These are phyloP conservation scores for Drosophila birchii DNA, from an alignment of 2,888 invertebrate genomes.

Conservation along the genomic window DNA sequence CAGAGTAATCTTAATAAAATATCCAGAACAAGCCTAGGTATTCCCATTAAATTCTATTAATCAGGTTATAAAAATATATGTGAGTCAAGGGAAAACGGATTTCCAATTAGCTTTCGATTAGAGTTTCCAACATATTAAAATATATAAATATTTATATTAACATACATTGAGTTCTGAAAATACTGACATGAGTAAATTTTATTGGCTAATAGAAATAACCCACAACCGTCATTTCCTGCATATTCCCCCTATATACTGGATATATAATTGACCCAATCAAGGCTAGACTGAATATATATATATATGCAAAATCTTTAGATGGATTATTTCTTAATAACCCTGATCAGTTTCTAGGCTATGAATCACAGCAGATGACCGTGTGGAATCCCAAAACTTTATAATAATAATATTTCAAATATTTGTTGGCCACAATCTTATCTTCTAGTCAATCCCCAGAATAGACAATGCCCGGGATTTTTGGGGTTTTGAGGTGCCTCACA, in stretches of 20 bases:
- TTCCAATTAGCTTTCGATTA: too few relatives aligned
- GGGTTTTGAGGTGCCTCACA: not conserved
- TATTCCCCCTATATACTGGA: not conserved
- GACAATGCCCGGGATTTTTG: constrained; percentile 2
- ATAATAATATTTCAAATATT: constrained; percentile 22
- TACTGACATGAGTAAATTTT: not conserved
- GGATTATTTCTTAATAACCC: not conserved
- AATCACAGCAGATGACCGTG: not conserved
- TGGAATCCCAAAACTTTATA: not conserved
- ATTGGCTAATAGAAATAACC: not conserved
- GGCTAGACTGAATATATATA: too few relatives aligned
- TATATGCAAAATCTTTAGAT: not conserved
- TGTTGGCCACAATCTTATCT: constrained; percentile 27
- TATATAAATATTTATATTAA: not conserved
- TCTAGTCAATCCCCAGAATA: constrained; percentile 21
- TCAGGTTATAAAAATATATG: not conserved
- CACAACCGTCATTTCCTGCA: not conserved
- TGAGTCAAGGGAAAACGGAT: constrained; percentile 7
- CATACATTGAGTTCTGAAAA: not conserved
- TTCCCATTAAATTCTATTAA: constrained; percentile 2
- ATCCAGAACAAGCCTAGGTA: not conserved
- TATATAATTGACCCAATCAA: constrained; percentile 26
- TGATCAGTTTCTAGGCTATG: not conserved
- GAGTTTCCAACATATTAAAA: not conserved
- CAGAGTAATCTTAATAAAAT: constrained; percentile 5